Conservation (phyloP, 1,140 invertebrate species). For the Pseudomyrmex pallidus region DNA sequence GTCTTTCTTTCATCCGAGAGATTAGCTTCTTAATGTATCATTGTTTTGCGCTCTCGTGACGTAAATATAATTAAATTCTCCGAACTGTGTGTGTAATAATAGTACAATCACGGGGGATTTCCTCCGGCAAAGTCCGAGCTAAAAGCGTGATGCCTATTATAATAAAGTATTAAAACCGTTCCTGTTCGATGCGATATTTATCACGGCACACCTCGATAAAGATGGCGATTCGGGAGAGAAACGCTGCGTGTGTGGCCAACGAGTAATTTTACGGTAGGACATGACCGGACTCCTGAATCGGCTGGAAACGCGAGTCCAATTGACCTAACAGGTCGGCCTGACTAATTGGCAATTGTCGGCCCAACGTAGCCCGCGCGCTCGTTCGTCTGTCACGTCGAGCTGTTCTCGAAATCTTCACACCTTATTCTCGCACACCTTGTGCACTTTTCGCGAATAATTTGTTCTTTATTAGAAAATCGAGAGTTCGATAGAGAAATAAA, state of each 20-base stretch:
- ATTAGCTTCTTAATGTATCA: background rate
- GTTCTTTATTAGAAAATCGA: too few relatives aligned
- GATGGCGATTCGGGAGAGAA: constrained; percentile 19
- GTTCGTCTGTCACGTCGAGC: constrained; percentile 58
- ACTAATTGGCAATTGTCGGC: constrained; percentile 84
- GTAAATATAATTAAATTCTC: background rate
- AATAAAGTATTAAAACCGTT: too few relatives aligned
- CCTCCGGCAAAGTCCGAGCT: too few relatives aligned
- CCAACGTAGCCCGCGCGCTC: constrained; percentile 79
- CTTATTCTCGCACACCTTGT: constrained; percentile 31
- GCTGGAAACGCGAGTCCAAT: constrained; percentile 82
- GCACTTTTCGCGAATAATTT: constrained; percentile 29
- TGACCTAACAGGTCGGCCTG: constrained; percentile 79
- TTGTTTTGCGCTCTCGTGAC: background rate
- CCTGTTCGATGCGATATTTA: background rate
- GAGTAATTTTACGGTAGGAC: constrained; percentile 81
- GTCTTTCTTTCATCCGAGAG: background rate
- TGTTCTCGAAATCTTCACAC: constrained; percentile 51
- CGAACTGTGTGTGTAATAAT: background rate
- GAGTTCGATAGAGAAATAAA: background rate
- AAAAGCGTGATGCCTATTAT: too few relatives aligned
- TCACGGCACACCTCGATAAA: background rate
- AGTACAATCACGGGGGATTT: background rate
- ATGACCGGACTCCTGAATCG: constrained; percentile 81
- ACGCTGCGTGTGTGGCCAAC: constrained; percentile 69